Conservation (phyloP, 30 jellyfish, hydroid and myxozoan genomes). For the Catostylus mosaicus region DNA sequence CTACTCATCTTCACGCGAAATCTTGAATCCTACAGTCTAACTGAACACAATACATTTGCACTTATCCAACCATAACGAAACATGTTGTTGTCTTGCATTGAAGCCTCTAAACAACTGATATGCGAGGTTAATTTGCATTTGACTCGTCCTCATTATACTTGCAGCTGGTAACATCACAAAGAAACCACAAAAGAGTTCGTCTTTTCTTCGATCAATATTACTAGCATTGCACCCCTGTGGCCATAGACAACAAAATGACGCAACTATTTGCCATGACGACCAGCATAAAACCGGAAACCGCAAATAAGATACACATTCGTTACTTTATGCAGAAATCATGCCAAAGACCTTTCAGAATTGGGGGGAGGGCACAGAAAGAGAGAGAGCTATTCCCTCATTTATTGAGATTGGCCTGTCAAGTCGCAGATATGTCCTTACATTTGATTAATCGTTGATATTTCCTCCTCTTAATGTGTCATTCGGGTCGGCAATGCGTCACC, state of each 20-base stretch:
- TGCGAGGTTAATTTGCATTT: conserved; percentile 51
- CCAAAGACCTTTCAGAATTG: too few relatives aligned
- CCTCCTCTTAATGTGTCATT: too few relatives aligned
- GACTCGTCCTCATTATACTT: conserved; percentile 25
- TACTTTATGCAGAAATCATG: too few relatives aligned
- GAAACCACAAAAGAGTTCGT: conserved; percentile 62
- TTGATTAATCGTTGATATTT: too few relatives aligned
- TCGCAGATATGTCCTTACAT: too few relatives aligned
- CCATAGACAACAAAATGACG: not conserved
- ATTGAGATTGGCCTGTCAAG: too few relatives aligned
- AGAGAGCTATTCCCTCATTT: too few relatives aligned
- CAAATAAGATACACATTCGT: too few relatives aligned
- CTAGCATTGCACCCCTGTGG: conserved; percentile 3
- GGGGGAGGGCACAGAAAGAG: too few relatives aligned
- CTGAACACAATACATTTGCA: not conserved
- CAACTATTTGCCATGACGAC: conserved; percentile 2
- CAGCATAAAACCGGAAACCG: not conserved
- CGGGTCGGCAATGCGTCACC: too few relatives aligned
- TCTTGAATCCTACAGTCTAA: too few relatives aligned
- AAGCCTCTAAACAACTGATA: conserved; percentile 10
- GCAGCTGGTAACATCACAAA: conserved; percentile 72
- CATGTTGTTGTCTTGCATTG: conserved; percentile 3
- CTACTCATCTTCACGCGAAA: too few relatives aligned
- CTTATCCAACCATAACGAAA: conserved; percentile 9
- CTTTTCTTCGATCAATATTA: conserved; percentile 39